phyloP scores from a whole-genome alignment of 2,113 vertebrate species.

The Ursus arctos region DNA sequence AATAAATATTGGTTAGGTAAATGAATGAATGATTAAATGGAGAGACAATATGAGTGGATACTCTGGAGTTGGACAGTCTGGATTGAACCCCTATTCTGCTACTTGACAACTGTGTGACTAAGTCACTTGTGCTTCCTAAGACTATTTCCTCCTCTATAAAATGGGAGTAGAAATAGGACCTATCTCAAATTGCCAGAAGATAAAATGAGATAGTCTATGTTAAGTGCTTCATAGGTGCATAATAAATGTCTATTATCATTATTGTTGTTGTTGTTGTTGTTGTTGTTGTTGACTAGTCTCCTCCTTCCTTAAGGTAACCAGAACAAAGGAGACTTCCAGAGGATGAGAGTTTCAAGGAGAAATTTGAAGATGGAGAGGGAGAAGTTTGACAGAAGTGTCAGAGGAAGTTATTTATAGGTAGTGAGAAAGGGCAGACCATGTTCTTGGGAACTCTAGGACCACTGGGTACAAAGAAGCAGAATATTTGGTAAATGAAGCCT shows the following conservation, averaged over 20 bases:
- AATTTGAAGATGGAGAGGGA: not conserved
- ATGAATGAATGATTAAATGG: not conserved
- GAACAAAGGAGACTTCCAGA: not conserved
- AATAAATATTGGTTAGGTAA: not conserved
- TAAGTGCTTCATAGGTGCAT: not conserved
- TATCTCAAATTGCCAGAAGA: not conserved
- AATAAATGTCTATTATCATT: not conserved
- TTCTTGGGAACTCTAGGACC: not conserved
- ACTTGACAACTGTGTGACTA: not conserved
- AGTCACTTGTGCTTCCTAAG: not conserved
- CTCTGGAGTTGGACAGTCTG: not conserved
- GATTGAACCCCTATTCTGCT: not conserved
- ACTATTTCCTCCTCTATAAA: not conserved
- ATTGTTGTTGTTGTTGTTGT: not conserved
- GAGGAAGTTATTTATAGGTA: not conserved
- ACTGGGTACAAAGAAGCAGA: rapidly evolving
- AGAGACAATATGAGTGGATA: rapidly evolving
- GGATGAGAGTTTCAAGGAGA: not conserved
- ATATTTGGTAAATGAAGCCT: not conserved
- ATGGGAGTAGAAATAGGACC: not conserved
- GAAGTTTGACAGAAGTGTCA: not conserved
- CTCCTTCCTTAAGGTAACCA: not conserved
- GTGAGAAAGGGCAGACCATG: not conserved
- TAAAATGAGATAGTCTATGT: not conserved
- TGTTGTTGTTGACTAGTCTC: not conserved